Base-by-base conservation (phyloP, 2,113 vertebrate species). In the Castor canadensis region DNA sequence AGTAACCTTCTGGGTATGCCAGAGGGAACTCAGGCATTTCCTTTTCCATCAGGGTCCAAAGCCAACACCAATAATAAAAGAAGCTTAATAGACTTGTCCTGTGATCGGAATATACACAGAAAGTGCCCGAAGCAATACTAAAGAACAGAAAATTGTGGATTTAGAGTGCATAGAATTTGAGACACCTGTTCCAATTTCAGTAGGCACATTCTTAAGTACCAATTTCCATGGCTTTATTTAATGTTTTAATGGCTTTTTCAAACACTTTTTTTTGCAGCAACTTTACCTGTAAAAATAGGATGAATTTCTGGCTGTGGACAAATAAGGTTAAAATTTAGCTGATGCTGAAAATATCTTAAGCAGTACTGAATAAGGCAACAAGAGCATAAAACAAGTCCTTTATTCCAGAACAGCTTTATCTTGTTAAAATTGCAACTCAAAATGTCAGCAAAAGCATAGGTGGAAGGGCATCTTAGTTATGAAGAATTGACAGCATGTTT, bases 311-410 rank as follows among this genome's bases (percentile, higher is more conserved):
- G 56, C 66, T 92, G 32, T 92, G 54, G 73, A 94, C 72, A 95
- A 95, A 90, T 60, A 45, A 87, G 35, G 24, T 67, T 82, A 47
- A 73, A 77, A 69, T 87, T 58, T 72, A 88, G 40, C 47, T 94
- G 94, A 92, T 38, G 81, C 81, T 92, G 56, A 94, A 96, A 95
- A 95, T 95, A 88, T 72, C 40, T 95, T 66, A 66, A 95, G 64
- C 75, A 76, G 76, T 87, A 28, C 71, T 95, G 95, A 95, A 91
- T 90, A 81, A 56, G 66, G 89, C 28, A 95, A 71, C 45, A 80
- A 58, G 69, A 91, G 58, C 77, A 66, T 54, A 69, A 89, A 67
- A 35, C 47, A 87, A 91, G 54, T 28, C n/a, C n/a, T n/a, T 94
- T 95, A 93, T 89, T 89, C 38, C 69, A 89, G 67, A 91, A 84